Percentiles rank a stretch among this genome's conserved stretches.
Evolutionary conservation across 2,113 vertebrate genomes (phyloP).

Genomic region (human): GRCh38 chr13:108180001-108180500

Average conservation of each 20-base stretch:
- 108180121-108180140: background rate
- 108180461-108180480: background rate
- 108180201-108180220: background rate
- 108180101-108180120: background rate
- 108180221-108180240: background rate
- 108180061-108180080: background rate
- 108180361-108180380: background rate
- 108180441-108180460: background rate
- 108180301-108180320: rapidly evolving
- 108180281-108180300: background rate
- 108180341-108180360: too few species aligned
- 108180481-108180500: background rate
- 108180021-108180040: background rate
- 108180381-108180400: background rate
- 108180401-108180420: background rate
- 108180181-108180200: background rate
- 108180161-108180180: background rate
- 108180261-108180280: background rate
- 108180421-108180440: background rate
- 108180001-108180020: conserved; percentile 14
- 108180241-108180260: background rate
- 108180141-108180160: background rate
- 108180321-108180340: background rate
- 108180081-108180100: background rate
- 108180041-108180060: background rate